phyloP scores from a whole-genome alignment of 2,888 invertebrate species.

The Eudemis profundana region DNA sequence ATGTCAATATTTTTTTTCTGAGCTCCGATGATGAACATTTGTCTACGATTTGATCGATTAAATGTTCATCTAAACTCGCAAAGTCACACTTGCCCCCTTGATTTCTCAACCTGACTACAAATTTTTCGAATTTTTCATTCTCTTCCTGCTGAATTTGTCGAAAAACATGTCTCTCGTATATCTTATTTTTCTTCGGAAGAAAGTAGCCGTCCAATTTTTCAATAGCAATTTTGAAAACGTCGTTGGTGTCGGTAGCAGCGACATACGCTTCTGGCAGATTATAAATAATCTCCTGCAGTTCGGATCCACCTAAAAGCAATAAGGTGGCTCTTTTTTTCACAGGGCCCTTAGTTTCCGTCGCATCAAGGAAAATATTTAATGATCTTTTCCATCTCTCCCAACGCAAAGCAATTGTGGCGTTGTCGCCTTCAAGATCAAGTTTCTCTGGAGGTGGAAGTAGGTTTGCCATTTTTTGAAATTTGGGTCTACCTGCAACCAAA shows the following conservation, averaged over 20 bases:
- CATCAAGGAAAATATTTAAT: constrained; percentile 1
- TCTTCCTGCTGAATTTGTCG: constrained; percentile 31
- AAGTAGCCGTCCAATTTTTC: constrained; percentile 38
- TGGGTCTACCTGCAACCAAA: too few species aligned
- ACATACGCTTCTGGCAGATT: constrained; percentile 22
- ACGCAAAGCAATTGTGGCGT: neutral
- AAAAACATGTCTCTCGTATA: constrained; percentile 35
- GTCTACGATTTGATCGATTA: constrained; percentile 35
- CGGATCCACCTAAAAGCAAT: constrained; percentile 28
- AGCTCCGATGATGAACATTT: constrained; percentile 36
- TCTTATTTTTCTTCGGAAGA: constrained; percentile 29
- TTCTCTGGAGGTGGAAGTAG: too few species aligned
- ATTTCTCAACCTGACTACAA: constrained; percentile 33
- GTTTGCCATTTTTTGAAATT: too few species aligned
- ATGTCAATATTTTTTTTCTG: constrained; percentile 38
- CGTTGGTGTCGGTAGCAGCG: neutral
- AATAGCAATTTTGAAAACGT: constrained; percentile 21
- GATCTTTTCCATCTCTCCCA: constrained; percentile 21
- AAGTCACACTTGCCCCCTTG: constrained; percentile 38
- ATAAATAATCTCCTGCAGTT: constrained; percentile 41
- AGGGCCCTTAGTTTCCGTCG: neutral
- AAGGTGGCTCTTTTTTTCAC: constrained; percentile 44
- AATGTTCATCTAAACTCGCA: constrained; percentile 30
- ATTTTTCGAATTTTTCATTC: constrained; percentile 39
- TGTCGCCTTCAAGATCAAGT: constrained; percentile 10